Evolutionary conservation across 2,888 invertebrate species (phyloP), one percentile per base, ranked within the genome.

Genomic region (Argyresthia goedartella): DNA sequence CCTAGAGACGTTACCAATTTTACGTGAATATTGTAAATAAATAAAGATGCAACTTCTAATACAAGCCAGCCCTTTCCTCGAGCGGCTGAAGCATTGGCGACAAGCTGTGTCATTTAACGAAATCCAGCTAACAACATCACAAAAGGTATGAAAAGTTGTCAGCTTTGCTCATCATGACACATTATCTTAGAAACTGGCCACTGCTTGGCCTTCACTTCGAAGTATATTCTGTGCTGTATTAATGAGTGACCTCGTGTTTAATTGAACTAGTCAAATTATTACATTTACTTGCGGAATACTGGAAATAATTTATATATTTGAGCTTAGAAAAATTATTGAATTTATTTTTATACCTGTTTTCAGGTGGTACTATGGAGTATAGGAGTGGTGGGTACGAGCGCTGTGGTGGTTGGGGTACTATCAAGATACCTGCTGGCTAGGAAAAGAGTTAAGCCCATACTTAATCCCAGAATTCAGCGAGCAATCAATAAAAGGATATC

Each of bases 341-440:
- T 25, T 25, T 25, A 6, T 25, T 25, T 25, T 46, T 33, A 4
- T 25, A 44, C 6, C 14, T 15, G 15, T 56, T 67, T 66, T 34
- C 65, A 93, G 92, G 89, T 93, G 54, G 88, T 93, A 53, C 79
- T 93, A 64, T 88, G 93, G 69, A 92, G 93, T 57, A 87, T 94
- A 58, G 90, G 93, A 50, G 89, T 94, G 42, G 82, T 87, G 35
- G 87, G 87, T 33, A 89, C 90, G 45, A 94, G 96, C 66, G 91
- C 95, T 15, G 90, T 94, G 8, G 84, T 96, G n/a, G 89, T 97
- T 44, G 94, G 95, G 42, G 90, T 95, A 9, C 76, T 97, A 35
- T 95, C 96, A 44, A 90, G 92, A 60, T 95, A 93, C 74, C 82
- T 44, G 25, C 44, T 95, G 62, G 91, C 93, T 49, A 88, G 95